Evolutionary conservation across 2,888 invertebrate species (phyloP), one percentile per base, ranked within the genome.

Genomic region (Cheilosia impressa): DNA sequence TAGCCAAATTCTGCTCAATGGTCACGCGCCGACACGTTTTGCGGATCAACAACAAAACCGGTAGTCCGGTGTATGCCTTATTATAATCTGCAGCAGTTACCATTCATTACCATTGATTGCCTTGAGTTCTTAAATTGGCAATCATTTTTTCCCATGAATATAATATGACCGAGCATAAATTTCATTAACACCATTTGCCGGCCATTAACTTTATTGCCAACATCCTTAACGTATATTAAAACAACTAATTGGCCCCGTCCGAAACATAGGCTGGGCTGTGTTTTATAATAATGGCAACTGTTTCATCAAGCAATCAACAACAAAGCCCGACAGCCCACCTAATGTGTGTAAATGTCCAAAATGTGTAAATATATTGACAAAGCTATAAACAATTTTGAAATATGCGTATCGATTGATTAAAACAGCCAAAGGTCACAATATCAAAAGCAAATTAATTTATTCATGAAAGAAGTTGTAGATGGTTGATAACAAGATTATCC

Each of bases 341-440:
- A 72, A 45, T 43, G 43, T 65, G 66, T 76, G 66, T 66, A 76
- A 68, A 76, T 66, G 76, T 43, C 53, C 15, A 47, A 57, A 65
- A 65, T 38, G 45, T 65, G 55, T 57, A 75, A 65, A 65, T 75
- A 63, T 22, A 53, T 22, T 58, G 13, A 19, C 7, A 15, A 41
- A 72, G 22, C 58, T 53, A 76, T 68, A 60, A 45, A 68, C 45
- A 53, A 68, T 77, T 60, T 60, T 60, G 52, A 60, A 77, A 66
- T 43, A 52, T 22, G 34, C 58, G 52, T 68, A 43, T 24, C 68
- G 22, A 50, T 58, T 43, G 57, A 63, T 63, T 38, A 47, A 50
- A 65, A 34, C 47, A 75, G 41, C 38, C 27, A 57, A 52, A 34
- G 7, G 55, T 55, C 55, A 17, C 34, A 55, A 31, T 3, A 31